A percentile compares a stretch with the other conserved stretches of the same genome.
Conservation (phyloP, 2,113 vertebrate genomes). For the Podocnemis expansa region DNA sequence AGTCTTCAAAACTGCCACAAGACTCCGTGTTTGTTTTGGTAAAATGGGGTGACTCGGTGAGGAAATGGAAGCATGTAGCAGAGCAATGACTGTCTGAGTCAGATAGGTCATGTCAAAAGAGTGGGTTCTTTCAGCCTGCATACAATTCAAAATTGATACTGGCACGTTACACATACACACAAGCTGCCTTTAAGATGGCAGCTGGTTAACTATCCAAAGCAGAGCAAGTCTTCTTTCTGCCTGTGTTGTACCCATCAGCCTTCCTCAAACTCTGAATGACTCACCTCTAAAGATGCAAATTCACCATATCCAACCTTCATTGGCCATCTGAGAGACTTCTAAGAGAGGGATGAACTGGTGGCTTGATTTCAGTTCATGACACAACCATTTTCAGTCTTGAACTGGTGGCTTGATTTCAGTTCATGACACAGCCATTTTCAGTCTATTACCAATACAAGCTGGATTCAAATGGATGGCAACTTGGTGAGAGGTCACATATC, state of each 20-base stretch:
- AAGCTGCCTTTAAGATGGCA: not conserved
- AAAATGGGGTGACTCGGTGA: not conserved
- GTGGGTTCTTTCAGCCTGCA: not conserved
- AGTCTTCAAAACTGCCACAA: too few species aligned
- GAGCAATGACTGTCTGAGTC: not conserved
- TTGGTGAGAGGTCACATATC: not conserved
- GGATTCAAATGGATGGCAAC: not conserved
- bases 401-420: not conserved
- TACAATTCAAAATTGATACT: not conserved
- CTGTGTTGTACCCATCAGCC: not conserved
- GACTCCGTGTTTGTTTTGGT: too few species aligned
- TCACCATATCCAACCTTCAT: not conserved
- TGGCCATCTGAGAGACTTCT: constrained; percentile 25
- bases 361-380: not conserved
- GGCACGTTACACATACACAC: not conserved
- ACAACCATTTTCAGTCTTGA: not conserved
- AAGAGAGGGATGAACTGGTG: not conserved
- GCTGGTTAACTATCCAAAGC: not conserved
- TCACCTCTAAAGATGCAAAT: constrained; percentile 12
- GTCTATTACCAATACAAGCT: not conserved
- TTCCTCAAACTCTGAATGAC: constrained; percentile 41
- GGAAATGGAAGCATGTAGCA: not conserved
- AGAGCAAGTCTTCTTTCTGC: constrained; percentile 35
- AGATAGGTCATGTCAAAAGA: not conserved
- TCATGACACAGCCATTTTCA: not conserved